A percentile compares a stretch with the other conserved stretches of the same genome.
phyloP scores from a whole-genome alignment of 2,888 invertebrate species.

The Dryobotodes eremita region DNA sequence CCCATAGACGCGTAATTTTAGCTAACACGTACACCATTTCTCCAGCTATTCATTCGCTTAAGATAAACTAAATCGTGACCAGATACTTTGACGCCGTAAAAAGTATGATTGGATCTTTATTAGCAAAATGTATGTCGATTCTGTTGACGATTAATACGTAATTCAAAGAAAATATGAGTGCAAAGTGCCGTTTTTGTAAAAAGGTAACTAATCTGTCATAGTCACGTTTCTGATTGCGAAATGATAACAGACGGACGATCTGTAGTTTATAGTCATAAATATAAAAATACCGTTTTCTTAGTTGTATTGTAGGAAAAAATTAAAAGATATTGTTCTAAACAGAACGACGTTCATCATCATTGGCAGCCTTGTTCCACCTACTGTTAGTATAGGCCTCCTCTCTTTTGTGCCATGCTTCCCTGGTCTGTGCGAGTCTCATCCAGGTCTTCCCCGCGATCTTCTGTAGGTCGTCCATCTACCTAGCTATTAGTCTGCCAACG shows the following conservation, averaged over 20 bases:
- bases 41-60: slow-evolving; percentile 53
- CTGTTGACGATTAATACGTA: slow-evolving; percentile 63
- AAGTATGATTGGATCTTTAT: slow-evolving; percentile 65
- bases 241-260: slow-evolving; percentile 58
- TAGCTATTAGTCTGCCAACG: not conserved
- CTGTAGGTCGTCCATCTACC: too few relatives aligned
- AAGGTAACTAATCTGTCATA: slow-evolving; percentile 60
- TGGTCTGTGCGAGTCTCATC: not conserved
- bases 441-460: not conserved
- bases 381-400: not conserved
- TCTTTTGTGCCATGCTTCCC: not conserved
- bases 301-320: slow-evolving; percentile 11
- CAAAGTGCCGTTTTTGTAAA: slow-evolving; percentile 64
- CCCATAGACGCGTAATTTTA: slow-evolving; percentile 40
- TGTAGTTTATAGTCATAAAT: slow-evolving; percentile 47
- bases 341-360: not conserved
- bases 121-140: slow-evolving; percentile 65
- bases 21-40: slow-evolving; percentile 48
- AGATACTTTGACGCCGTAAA: slow-evolving; percentile 55
- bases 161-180: slow-evolving; percentile 65
- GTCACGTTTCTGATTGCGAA: slow-evolving; percentile 68
- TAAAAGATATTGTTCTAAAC: slow-evolving; percentile 27
- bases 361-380: too few relatives aligned
- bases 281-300: slow-evolving; percentile 46
- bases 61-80: slow-evolving; percentile 64